phyloP scores from a whole-genome alignment of 1,140 invertebrate species.

The Trigoniulus corallinus region DNA sequence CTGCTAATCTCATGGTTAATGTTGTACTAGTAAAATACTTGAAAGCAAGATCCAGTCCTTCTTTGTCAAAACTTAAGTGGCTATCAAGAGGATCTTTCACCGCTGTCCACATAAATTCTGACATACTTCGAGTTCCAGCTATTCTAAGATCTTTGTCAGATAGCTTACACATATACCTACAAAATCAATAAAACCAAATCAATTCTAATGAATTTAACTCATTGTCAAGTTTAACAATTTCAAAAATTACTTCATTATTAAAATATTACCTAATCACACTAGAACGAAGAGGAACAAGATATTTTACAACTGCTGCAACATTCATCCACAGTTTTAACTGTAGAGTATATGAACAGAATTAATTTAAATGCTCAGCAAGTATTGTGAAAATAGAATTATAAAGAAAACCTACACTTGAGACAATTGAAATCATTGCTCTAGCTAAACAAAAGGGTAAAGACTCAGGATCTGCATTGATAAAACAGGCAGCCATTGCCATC shows the following conservation, averaged over 20 bases:
- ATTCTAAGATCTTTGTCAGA: constrained; percentile 75
- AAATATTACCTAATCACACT: constrained; percentile 47
- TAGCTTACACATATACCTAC: constrained; percentile 71
- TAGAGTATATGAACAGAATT: background rate
- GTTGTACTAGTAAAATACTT: constrained; percentile 90
- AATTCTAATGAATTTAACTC: background rate
- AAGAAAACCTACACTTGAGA: constrained; percentile 56
- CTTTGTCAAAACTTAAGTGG: constrained; percentile 66
- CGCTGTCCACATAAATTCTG: constrained; percentile 88
- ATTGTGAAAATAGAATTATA: background rate
- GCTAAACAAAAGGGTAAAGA: constrained; percentile 65
- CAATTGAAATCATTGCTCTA: constrained; percentile 73
- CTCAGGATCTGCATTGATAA: constrained; percentile 53
- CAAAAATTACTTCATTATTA: background rate
- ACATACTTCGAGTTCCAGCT: constrained; percentile 74
- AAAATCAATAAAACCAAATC: constrained; percentile 9
- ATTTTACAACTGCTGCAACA: constrained; percentile 67
- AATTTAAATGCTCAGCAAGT: background rate
- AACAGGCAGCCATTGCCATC: constrained; percentile 63
- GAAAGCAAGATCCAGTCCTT: constrained; percentile 76
- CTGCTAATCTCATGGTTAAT: constrained; percentile 74
- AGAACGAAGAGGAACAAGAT: constrained; percentile 67
- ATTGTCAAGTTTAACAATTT: background rate
- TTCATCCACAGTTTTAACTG: constrained; percentile 74
- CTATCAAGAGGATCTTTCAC: constrained; percentile 80